Evolutionary conservation across 2,113 vertebrate species (phyloP), one percentile per base, ranked within the genome.

Genomic region (Probosciger aterrimus): DNA sequence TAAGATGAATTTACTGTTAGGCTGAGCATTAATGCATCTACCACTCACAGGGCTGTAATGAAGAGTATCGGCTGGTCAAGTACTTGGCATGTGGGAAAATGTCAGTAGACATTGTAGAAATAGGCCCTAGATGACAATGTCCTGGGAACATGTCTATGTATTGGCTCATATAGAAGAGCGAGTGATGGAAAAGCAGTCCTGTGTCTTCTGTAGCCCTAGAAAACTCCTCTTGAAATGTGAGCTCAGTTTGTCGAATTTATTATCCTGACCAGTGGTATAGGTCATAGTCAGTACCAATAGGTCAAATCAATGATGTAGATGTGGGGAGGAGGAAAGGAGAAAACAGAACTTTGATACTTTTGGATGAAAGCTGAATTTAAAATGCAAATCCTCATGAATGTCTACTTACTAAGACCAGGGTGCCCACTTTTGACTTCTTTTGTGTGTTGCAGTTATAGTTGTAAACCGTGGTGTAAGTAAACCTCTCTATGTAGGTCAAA

Each of bases 61-160:
- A 0, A 30, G 16, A 75, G 8, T 44, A 53, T 74, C 22, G 8
- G 14, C 47, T 55, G 24, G 12, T 63, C 77, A 74, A 39, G 18
- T 15, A 28, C 43, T 59, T 41, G 9, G 23, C 49, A 30, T 0
- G 0, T 43, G 22, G 20, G 7, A 23, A 76, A 76, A 20, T 35
- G 23, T 79, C 52, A 46, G 19, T 23, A 39, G 75, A 27, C 5
- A 6, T 15, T 59, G 57, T 77, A 80, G 27, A 86, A 39, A 39
- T 17, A 55, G 44, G 3, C 31, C 24, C 52, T 92, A 49, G 35
- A 53, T 50, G 30, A 79, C 19, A n/a, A 18, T 8, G 33, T 20
- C 33, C 5, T 35, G 25, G 35, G 9, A 27, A 5, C 53, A n/a
- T 17, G 17, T 50, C 23, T 57, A 1, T 53, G 14, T 67, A 17